Base-by-base conservation (phyloP, 2,797 vertebrate genomes). In the Cryptoprocta ferox region DNA sequence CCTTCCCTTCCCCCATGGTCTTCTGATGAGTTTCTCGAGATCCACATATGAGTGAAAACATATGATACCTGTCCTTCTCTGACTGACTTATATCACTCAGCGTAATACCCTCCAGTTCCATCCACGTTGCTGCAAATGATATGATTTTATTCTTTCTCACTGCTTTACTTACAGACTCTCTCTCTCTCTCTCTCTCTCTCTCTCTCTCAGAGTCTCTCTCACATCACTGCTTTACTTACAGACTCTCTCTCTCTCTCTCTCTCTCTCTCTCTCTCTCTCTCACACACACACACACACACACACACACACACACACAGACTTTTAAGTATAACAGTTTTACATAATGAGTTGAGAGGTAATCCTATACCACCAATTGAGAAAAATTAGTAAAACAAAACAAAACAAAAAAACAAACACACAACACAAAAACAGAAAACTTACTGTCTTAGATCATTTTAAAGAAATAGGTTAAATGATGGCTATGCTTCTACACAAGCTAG, bases 401-500 rank as follows among this genome's bases (percentile, higher is more conserved):
- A 94, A 95, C 21, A 7, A 56, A 56, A 56, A 24, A 56, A 21
- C 42, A 59, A 59, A 94, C 94, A 30, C 13, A 39, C 11, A 65
- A 65, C 16, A 73, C 50, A 94, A 94, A 82, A 83, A 2, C 21
- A 3, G 56, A 96, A 96, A 35, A 8, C 35, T 24, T 91, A 87
- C 32, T 81, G 73, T 32, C 42, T 80, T 28, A 63, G 95, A 70
- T 9, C 96, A 89, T 42, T 76, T 63, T 82, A 53, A 82, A 98
- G 30, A 79, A 90, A 97, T 56, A 24, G 5, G 18, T 76, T 61
- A 13, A 94, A 89, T 78, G 15, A 65, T 6, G 1, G 0, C 30
- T 66, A 26, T 32, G 0, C 45, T 79, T 94, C 66, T 96, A 95
- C 97, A 96, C 35, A 96, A 98, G 93, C 15, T 88, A 96, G 0